phyloP scores from a whole-genome alignment of 2,797 vertebrate genomes.

The Lemur catta region DNA sequence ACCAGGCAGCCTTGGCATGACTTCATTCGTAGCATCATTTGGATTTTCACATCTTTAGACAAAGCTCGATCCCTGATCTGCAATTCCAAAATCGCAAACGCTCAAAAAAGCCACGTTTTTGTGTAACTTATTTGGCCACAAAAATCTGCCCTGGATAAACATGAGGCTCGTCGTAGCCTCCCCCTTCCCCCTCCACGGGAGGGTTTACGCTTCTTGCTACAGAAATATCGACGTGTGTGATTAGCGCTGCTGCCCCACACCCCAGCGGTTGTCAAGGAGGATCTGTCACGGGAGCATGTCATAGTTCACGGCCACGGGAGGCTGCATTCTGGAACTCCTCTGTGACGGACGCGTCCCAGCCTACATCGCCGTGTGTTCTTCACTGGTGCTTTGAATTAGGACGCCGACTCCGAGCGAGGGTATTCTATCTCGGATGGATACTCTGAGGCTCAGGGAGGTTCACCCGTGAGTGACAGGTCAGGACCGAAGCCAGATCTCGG shows the following conservation, averaged over 20 bases:
- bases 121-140: not conserved
- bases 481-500: not conserved
- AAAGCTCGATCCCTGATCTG: not conserved
- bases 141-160: not conserved
- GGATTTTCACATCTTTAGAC: not conserved
- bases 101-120: not conserved
- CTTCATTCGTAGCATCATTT: accelerated
- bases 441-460: not conserved
- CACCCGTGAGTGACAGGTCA: accelerated
- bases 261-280: accelerated
- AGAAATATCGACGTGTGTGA: accelerated
- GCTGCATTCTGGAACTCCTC: not conserved
- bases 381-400: not conserved
- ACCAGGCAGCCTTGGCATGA: accelerated
- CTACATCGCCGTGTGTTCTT: not conserved
- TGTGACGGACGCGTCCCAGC: not conserved
- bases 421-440: not conserved
- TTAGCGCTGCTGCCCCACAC: too few species aligned
- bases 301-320: too few species aligned
- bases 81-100: not conserved
- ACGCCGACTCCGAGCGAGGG: not conserved
- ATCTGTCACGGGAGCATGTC: accelerated
- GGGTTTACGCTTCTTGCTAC: not conserved
- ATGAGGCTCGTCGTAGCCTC: not conserved
- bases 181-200: not conserved